Conservation (phyloP, 2,888 invertebrate genomes). For the Nomada flava region DNA sequence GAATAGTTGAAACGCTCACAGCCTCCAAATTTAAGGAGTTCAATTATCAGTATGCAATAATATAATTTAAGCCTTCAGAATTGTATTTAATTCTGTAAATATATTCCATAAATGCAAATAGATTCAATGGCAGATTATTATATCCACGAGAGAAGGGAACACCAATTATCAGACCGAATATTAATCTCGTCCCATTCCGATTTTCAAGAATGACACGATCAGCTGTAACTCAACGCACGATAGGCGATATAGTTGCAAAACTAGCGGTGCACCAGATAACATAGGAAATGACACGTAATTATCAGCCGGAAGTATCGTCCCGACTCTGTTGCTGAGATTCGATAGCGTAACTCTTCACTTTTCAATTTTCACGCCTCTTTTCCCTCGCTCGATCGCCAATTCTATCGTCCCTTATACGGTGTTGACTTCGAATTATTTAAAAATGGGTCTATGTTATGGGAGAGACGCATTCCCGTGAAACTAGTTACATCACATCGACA, state of each 20-base stretch:
- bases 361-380: conserved; percentile 7
- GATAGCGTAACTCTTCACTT: conserved; percentile 46
- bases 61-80: too few relatives aligned
- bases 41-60: too few relatives aligned
- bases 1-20: conserved; percentile 15
- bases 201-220: conserved; percentile 39
- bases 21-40: too few relatives aligned
- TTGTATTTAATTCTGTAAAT: too few relatives aligned
- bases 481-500: conserved; percentile 32
- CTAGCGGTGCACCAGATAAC: conserved; percentile 53
- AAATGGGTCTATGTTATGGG: conserved; percentile 46
- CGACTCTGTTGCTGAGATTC: conserved; percentile 36
- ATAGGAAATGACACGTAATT: conserved; percentile 59
- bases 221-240: conserved; percentile 25
- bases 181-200: conserved; percentile 9
- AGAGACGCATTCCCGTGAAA: conserved; percentile 14
- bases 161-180: conserved; percentile 13
- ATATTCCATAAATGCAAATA: too few relatives aligned
- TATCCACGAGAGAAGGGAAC: background rate
- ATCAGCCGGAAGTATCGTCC: conserved; percentile 66
- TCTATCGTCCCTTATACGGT: conserved; percentile 2
- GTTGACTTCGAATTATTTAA: conserved; percentile 29
- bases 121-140: background rate
- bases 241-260: conserved; percentile 24
- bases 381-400: background rate